Evolutionary conservation across 1,140 invertebrate species (phyloP).

Genomic region (Pectinophora gossypiella): DNA sequence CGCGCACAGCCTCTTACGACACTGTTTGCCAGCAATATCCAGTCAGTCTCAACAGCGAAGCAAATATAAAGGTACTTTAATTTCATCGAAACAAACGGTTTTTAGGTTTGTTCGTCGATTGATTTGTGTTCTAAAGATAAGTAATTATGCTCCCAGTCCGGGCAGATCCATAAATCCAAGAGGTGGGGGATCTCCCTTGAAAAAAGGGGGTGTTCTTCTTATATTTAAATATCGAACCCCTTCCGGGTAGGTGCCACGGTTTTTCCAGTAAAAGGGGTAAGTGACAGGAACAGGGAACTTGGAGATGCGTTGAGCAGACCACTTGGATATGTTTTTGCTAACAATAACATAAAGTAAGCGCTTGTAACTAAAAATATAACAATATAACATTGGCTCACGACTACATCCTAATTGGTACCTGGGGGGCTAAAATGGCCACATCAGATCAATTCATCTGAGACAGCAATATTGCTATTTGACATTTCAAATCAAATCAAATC

Average conservation of each 20-base stretch:
- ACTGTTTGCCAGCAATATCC: neutral
- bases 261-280: constrained; percentile 74
- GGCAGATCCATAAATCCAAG: constrained; percentile 71
- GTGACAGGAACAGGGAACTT: constrained; percentile 66
- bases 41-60: neutral
- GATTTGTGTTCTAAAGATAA: constrained; percentile 73
- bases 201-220: constrained; percentile 73
- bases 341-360: too few relatives aligned
- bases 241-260: constrained; percentile 73
- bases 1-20: too few relatives aligned
- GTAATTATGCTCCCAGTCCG: constrained; percentile 67
- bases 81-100: neutral
- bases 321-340: too few relatives aligned
- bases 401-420: too few relatives aligned
- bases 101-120: constrained; percentile 42
- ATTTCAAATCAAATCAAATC: too few relatives aligned
- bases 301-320: constrained; percentile 28
- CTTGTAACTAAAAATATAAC: neutral
- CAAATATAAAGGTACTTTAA: constrained; percentile 20
- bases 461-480: too few relatives aligned
- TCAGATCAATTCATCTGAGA: too few relatives aligned
- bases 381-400: too few relatives aligned
- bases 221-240: constrained; percentile 74
- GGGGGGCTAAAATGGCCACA: too few relatives aligned
- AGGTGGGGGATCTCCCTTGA: constrained; percentile 47